These are phyloP conservation scores for Neotragus moschatus DNA, from an alignment of 2,113 vertebrate genomes.

Conservation along the genomic window DNA sequence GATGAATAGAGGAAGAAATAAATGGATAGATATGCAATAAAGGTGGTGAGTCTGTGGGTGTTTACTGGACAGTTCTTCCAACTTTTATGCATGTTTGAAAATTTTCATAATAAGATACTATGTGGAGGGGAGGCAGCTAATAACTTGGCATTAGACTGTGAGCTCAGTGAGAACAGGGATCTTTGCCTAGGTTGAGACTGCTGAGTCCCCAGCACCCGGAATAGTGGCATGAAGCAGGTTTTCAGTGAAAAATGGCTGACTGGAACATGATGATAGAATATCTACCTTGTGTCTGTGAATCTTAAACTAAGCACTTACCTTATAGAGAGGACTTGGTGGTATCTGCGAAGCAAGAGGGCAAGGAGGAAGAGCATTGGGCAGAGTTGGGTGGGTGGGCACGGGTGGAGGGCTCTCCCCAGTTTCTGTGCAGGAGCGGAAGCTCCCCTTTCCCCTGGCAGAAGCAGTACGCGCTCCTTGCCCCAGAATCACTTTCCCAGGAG, in stretches of 20 bases:
- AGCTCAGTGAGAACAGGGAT: neutral
- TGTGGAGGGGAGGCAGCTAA: neutral
- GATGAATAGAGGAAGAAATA: neutral
- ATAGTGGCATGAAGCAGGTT: neutral
- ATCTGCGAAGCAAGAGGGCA: neutral
- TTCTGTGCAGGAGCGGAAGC: neutral
- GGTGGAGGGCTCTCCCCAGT: neutral
- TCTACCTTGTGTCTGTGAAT: neutral
- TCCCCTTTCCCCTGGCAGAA: neutral
- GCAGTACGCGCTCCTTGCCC: fast-evolving
- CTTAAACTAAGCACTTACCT: neutral
- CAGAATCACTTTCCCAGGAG: too few species aligned
- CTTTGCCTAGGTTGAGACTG: neutral
- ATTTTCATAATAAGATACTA: neutral
- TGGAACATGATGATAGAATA: neutral
- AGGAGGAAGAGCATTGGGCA: neutral
- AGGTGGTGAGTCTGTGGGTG: neutral
- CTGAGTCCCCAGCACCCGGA: neutral
- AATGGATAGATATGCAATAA: neutral
- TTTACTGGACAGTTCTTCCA: neutral
- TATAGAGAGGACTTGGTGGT: neutral
- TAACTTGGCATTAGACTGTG: neutral
- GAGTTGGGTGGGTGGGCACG: neutral
- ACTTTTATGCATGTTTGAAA: neutral
- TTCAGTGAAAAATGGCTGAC: neutral